Base-by-base conservation (phyloP, 37 sponge, comb jelly and placozoan genomes). In the Crambe crambe region DNA sequence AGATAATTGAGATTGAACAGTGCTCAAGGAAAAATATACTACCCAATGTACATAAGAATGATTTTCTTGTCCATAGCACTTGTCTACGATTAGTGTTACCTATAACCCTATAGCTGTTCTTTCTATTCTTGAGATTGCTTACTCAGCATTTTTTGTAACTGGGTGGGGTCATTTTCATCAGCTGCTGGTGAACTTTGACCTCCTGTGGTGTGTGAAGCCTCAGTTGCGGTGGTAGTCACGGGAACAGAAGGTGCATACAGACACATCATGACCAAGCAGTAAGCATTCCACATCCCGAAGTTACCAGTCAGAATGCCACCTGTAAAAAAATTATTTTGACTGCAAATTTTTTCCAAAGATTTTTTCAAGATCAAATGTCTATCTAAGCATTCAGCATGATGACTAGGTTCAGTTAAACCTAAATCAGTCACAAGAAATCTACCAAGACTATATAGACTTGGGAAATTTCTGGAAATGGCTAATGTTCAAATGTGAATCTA, bases 231-330 rank as follows among this genome's bases (percentile, higher is more conserved):
- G 17, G 6, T 20, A 34, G 42, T 44, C 27, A 30, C 51, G 37
- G 56, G 22, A n/a, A 35, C 22, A 40, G 64, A 58, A n/a, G 73
- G 85, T 23, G 66, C 77, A 42, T 80, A 70, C 57, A 85, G 67
- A 17, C 59, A 23, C 57, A 84, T 40, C 68, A 79, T 82, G 35
- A 86, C 37, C 31, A 87, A 35, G 34, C 61, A 38, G 34, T 92
- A 92, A 8, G 79, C 80, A 76, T 87, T 92, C 92, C 92, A 92
- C 59, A 92, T 68, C 27, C 88, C 92, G 71, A 84, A 92, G 78
- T 87, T 92, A 37, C 92, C 92, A n/a, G 80, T 76, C 65, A 84
- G 62, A 27, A 92, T 23, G 4, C 76, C 92, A 81, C 81, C 92
- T 91, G 77, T 17, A 60, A 26, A 29, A n/a, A n/a, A n/a, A n/a